phyloP scores from a whole-genome alignment of 2,797 vertebrate genomes.

The Micrastur ruficollis region DNA sequence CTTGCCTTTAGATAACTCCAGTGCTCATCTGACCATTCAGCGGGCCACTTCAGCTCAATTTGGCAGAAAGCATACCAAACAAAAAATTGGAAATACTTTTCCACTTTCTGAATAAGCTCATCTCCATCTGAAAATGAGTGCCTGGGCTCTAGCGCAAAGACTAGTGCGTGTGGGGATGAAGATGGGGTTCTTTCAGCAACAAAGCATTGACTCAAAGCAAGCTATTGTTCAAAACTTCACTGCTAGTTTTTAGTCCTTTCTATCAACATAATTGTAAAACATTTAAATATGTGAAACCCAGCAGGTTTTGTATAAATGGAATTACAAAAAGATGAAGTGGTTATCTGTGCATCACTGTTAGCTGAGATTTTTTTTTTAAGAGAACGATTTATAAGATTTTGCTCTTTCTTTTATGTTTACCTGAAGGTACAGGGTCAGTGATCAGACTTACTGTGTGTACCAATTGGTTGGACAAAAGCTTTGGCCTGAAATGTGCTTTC shows the following conservation, averaged over 20 bases:
- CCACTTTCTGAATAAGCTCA: background rate
- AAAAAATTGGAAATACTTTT: background rate
- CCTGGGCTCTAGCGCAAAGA: accelerated
- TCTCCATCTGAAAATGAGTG: background rate
- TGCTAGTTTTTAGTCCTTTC: background rate
- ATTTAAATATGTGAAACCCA: background rate
- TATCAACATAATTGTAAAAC: background rate
- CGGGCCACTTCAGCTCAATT: background rate
- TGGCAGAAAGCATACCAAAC: background rate
- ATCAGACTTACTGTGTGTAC: background rate
- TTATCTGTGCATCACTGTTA: background rate
- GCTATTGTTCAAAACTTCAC: background rate
- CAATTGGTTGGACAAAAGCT: background rate
- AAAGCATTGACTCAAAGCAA: background rate
- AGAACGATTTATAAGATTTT: background rate
- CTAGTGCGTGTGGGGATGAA: background rate
- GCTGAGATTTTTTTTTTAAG: background rate
- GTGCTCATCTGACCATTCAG: background rate
- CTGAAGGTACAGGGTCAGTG: background rate
- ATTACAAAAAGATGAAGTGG: background rate
- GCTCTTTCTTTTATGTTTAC: background rate
- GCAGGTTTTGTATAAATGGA: background rate
- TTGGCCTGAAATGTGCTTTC: background rate
- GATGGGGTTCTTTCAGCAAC: background rate
- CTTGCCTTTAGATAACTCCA: background rate